Evolutionary conservation across 1,140 invertebrate species (phyloP).

Genomic region (Schlechtendalia chinensis): DNA sequence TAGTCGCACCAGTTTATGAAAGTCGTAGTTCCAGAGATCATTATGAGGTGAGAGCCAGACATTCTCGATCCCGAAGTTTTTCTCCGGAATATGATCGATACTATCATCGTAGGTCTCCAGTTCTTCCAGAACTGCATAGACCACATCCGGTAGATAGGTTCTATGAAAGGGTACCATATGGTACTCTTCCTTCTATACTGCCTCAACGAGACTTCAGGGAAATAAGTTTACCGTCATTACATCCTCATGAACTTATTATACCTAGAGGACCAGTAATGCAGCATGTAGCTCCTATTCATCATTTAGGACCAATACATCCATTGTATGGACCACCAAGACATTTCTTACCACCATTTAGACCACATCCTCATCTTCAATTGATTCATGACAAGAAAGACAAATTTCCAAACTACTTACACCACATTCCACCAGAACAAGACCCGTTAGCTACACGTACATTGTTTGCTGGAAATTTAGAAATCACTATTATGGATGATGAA

Average conservation of each 20-base stretch:
- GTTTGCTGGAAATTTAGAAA: conserved; percentile 96
- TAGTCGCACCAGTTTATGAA: conserved; percentile 93
- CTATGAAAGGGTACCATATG: conserved; percentile 71
- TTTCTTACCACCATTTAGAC: conserved; percentile 68
- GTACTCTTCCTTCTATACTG: conserved; percentile 67
- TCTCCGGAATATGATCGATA: conserved; percentile 72
- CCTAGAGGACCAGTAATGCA: conserved; percentile 70
- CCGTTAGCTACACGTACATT: conserved; percentile 92
- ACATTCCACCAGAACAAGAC: conserved; percentile 94
- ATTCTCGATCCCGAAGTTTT: conserved; percentile 58
- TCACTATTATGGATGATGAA: conserved; percentile 93
- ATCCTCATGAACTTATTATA: conserved; percentile 72
- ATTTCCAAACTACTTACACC: conserved; percentile 94
- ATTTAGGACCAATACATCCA: conserved; percentile 65
- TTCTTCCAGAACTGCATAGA: conserved; percentile 64
- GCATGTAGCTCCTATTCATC: conserved; percentile 59
- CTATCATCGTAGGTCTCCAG: conserved; percentile 70
- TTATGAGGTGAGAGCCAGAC: conserved; percentile 61
- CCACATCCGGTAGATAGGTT: conserved; percentile 67
- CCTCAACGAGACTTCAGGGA: conserved; percentile 73
- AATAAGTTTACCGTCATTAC: conserved; percentile 65
- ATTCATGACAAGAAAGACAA: conserved; percentile 92
- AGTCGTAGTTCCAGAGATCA: conserved; percentile 63
- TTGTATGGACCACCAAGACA: conserved; percentile 69
- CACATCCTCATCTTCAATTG: conserved; percentile 69